These are phyloP conservation scores for Hemitrygon akajei DNA, from an alignment of 2,797 vertebrate genomes.

Conservation along the genomic window DNA sequence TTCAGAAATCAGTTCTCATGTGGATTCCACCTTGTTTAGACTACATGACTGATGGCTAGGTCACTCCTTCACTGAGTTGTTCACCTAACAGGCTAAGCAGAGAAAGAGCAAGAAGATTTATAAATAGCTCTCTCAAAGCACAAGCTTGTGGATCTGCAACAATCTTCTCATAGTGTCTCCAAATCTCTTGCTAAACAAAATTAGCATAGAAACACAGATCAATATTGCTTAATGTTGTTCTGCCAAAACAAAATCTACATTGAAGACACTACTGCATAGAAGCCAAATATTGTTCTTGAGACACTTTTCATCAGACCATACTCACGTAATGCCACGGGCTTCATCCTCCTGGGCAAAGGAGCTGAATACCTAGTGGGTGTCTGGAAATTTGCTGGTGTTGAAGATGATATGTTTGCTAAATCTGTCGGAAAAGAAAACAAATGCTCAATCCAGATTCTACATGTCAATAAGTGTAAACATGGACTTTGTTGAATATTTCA, in stretches of 20 bases:
- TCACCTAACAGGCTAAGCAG: background rate
- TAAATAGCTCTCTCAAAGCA: background rate
- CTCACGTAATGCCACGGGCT: background rate
- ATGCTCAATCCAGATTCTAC: background rate
- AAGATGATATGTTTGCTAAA: background rate
- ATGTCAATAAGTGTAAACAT: background rate
- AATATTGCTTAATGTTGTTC: background rate
- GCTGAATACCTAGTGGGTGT: too few species aligned
- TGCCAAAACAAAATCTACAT: too few species aligned
- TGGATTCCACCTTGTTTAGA: background rate
- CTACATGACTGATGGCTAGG: background rate
- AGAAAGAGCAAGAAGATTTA: background rate
- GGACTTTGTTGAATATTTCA: background rate
- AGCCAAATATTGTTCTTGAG: background rate
- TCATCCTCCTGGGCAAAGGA: background rate
- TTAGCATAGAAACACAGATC: background rate
- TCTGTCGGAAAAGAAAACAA: background rate
- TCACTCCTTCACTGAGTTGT: background rate
- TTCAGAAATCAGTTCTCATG: background rate
- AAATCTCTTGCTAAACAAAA: background rate
- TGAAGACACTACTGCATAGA: background rate
- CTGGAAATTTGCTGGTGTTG: background rate
- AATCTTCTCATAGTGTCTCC: background rate
- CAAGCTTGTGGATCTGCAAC: background rate
- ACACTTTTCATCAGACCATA: background rate